Percentiles rank a stretch among this genome's conserved stretches.
Evolutionary conservation across 2,888 invertebrate genomes (phyloP).

Genomic region (Creontiades dilutus): DNA sequence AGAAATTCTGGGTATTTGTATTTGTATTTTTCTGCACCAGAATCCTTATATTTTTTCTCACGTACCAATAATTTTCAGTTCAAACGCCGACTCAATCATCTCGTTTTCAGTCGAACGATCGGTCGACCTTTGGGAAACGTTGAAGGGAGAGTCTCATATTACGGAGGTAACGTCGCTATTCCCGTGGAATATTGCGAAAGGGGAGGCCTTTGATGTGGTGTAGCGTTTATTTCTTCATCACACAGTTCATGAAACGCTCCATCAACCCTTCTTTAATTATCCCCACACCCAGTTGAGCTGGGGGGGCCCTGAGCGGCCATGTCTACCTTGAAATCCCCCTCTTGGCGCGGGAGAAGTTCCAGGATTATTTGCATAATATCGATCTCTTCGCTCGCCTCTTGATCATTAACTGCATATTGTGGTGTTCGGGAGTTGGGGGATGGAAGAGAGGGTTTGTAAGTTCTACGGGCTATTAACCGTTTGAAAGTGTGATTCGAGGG

Average conservation of each 20-base stretch:
- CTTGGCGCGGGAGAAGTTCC: background rate
- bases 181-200: slow-evolving; percentile 2
- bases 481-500: no score
- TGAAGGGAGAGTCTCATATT: no score
- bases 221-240: slow-evolving; percentile 13
- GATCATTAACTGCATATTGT: slow-evolving; percentile 14
- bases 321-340: background rate
- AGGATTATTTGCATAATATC: slow-evolving; percentile 19
- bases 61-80: no score
- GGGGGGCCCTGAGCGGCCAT: background rate
- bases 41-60: no score
- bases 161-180: background rate
- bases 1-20: no score
- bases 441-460: background rate
- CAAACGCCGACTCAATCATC: no score
- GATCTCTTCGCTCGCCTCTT: background rate
- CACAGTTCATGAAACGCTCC: slow-evolving; percentile 30
- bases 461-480: no score
- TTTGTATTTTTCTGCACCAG: no score
- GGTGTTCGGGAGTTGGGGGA: background rate
- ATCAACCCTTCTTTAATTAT: slow-evolving; percentile 26
- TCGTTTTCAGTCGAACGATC: no score
- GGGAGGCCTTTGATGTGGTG: background rate
- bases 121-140: no score
- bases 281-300: background rate